Percentiles rank a stretch among this genome's conserved stretches.
Conservation (phyloP, 2,797 vertebrate species). For the Momotus momota region DNA sequence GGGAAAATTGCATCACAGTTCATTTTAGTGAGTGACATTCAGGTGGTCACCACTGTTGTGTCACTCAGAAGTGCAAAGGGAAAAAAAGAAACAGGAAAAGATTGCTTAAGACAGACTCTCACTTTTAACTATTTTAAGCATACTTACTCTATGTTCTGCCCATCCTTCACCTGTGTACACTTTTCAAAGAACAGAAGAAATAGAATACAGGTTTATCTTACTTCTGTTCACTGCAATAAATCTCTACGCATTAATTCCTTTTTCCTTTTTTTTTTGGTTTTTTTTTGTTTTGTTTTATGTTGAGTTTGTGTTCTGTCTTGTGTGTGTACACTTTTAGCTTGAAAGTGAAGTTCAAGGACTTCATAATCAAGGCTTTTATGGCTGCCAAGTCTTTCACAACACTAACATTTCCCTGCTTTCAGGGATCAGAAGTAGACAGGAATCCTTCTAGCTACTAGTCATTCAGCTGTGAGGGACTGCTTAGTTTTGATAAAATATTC, state of each 20-base stretch:
- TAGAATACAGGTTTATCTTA: neutral
- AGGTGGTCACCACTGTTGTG: neutral
- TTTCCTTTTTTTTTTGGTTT: too few species aligned
- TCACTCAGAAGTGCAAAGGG: neutral
- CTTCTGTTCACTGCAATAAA: neutral
- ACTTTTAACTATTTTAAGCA: neutral
- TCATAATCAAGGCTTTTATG: neutral
- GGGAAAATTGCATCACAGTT: neutral
- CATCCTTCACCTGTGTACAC: neutral
- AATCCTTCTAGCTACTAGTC: neutral
- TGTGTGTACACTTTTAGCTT: neutral
- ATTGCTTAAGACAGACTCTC: neutral
- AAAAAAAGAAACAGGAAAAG: neutral
- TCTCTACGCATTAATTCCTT: fast-evolving
- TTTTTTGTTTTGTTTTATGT: neutral
- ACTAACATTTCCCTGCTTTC: neutral
- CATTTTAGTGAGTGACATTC: neutral
- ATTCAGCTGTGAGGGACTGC: neutral
- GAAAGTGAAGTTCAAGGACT: neutral
- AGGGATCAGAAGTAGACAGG: neutral
- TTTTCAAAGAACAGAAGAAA: neutral
- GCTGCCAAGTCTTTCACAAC: neutral
- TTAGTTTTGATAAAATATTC: neutral
- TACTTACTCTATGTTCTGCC: neutral
- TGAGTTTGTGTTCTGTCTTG: neutral